Evolutionary conservation across 2,113 vertebrate genomes (phyloP).

Genomic region (Mirza zaza): DNA sequence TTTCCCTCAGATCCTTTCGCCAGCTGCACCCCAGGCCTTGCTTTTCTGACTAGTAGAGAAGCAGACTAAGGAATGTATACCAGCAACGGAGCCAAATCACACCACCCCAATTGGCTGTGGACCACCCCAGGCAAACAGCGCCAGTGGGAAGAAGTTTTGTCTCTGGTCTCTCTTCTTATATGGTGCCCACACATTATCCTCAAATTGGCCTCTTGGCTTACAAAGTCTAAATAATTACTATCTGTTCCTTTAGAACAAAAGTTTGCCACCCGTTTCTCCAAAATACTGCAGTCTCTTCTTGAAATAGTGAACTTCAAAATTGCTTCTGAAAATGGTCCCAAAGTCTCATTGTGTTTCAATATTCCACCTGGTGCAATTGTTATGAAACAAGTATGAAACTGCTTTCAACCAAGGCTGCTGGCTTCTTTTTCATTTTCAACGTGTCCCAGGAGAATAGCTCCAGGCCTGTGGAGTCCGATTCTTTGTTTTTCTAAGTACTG

Average conservation of each 20-base stretch:
- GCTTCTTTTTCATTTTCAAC: not conserved
- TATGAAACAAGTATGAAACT: not conserved
- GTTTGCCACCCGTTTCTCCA: not conserved
- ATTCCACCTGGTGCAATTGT: not conserved
- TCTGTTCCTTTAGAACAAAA: not conserved
- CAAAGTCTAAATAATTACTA: not conserved
- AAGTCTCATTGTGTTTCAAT: not conserved
- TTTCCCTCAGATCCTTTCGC: not conserved
- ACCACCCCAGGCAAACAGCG: not conserved
- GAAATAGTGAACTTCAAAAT: constrained; percentile 27
- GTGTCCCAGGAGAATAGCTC: not conserved
- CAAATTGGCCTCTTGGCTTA: not conserved
- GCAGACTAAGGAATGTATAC: not conserved
- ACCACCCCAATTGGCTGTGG: not conserved
- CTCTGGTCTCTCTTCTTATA: not conserved
- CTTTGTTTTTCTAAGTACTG: constrained; percentile 28
- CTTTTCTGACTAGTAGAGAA: not conserved
- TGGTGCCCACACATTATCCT: not conserved
- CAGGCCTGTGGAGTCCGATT: not conserved
- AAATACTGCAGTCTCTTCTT: not conserved
- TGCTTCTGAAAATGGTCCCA: constrained; percentile 13
- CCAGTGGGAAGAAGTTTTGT: rapidly evolving
- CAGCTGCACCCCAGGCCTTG: not conserved
- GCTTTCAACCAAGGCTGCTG: not conserved
- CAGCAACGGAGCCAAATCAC: no score